Percentiles rank a stretch among this genome's conserved stretches.
phyloP scores from a whole-genome alignment of 1,140 invertebrate species.

The Bombus terrestris region DNA sequence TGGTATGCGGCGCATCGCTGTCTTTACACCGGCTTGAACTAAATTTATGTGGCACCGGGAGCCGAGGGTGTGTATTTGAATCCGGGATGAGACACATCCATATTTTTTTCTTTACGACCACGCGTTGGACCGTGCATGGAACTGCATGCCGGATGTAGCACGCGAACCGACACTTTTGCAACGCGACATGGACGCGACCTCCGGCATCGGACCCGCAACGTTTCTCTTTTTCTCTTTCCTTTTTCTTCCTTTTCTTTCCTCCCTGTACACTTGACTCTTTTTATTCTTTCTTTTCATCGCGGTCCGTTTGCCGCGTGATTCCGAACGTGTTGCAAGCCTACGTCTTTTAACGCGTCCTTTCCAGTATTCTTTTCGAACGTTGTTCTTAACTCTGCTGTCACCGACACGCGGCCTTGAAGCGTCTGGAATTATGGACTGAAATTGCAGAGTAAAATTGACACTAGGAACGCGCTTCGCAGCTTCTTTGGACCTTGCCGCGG shows the following conservation, averaged over 20 bases:
- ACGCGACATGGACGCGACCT: constrained; percentile 57
- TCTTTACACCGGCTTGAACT: constrained; percentile 74
- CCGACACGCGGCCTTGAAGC: background rate
- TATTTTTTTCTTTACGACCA: constrained; percentile 74
- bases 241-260: background rate
- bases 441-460: background rate
- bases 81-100: constrained; percentile 75
- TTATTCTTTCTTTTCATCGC: background rate
- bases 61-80: constrained; percentile 75
- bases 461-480: background rate
- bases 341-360: background rate
- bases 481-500: background rate
- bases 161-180: constrained; percentile 65
- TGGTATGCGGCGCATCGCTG: constrained; percentile 76
- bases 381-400: background rate
- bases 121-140: constrained; percentile 49
- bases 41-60: constrained; percentile 79
- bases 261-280: background rate
- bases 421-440: background rate
- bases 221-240: background rate
- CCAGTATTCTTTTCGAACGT: background rate
- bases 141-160: constrained; percentile 65
- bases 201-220: constrained; percentile 20
- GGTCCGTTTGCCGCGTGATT: background rate
- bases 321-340: background rate